Base-by-base conservation (phyloP, 2,888 invertebrate species). In the Drosophila pegasa region DNA sequence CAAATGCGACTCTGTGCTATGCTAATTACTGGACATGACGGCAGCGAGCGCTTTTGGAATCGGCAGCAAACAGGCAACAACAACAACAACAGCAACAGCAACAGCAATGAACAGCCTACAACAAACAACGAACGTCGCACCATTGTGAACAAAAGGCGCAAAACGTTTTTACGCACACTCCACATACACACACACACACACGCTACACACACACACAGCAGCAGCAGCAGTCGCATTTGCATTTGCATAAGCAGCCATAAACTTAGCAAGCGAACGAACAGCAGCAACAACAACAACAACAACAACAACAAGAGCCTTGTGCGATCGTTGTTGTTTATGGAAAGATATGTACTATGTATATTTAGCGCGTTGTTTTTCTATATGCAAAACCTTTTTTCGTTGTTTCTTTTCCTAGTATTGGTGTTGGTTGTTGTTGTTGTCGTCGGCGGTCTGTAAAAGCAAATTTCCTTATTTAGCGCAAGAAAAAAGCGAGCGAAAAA, bases 11-110 rank as follows among this genome's bases (percentile, higher is more conserved):
- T 85, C 82, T 76, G 83, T 78, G 86, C 88, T 85, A 85, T 85
- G 84, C 87, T 85, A 85, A 85, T 85, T 85, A 88, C 87, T 83
- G 88, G 87, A 83, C 85, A 88, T 84, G 85, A 84, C 84, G 73
- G 71, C 85, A 73, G 65, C 78, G 71, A 77, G 60, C 60, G 80
- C 69, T 80, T 83, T 80, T 62, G 69, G 80, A 84, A 72, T 64
- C 85, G 72, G 50, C 75, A 67, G 57, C 61, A 64, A 29, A 33
- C 48, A 62, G 35, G n/a, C 45, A 37, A 9, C 31, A 50, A 27
- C 51, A 52, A 22, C 43, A 60, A 22, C 51, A 50, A 18, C 29
- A 50, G 40, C 68, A 67, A 35, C 14, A 10, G 8, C 18, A 47
- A 31, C 18, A 33, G 27, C 45, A 45, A 27, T 25, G 57, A 22